Percentiles rank a stretch among this genome's conserved stretches.
Conservation (phyloP, 2,113 vertebrate species). For the Embiotoca jacksoni region DNA sequence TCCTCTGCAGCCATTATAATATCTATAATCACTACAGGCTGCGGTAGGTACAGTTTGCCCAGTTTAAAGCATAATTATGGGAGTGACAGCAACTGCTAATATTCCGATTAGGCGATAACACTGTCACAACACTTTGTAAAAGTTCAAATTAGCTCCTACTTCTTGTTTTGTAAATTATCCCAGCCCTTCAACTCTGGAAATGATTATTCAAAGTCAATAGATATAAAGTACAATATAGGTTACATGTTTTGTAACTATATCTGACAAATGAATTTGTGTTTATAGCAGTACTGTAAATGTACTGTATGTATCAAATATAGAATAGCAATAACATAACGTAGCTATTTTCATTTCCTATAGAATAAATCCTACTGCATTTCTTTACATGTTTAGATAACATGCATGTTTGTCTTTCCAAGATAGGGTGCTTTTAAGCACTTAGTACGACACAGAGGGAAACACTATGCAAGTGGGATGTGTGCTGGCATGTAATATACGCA, state of each 20-base stretch:
- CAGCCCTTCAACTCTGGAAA: not conserved
- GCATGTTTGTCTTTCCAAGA: conserved; percentile 2
- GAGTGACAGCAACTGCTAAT: too few species aligned
- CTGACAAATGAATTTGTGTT: too few species aligned
- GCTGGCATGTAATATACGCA: conserved; percentile 62
- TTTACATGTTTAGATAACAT: conserved; percentile 3
- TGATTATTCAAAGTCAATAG: not conserved
- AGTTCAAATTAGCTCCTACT: not conserved
- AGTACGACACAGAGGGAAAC: conserved; percentile 34
- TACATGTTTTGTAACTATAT: not conserved
- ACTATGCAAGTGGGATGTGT: conserved; percentile 50
- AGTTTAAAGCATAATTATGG: too few species aligned
- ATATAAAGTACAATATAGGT: not conserved
- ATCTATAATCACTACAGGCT: too few species aligned
- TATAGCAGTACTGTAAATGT: too few species aligned
- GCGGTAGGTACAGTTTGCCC: too few species aligned
- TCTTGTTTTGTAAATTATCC: not conserved
- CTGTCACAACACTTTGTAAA: not conserved
- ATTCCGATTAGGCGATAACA: too few species aligned
- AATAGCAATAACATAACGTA: not conserved
- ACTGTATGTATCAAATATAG: not conserved
- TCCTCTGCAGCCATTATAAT: too few species aligned
- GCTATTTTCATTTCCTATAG: not conserved
- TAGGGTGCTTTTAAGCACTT: conserved; percentile 37
- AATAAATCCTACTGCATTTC: not conserved